These are phyloP conservation scores for Reticulitermes speratus DNA, from an alignment of 1,140 invertebrate species.

Conservation along the genomic window DNA sequence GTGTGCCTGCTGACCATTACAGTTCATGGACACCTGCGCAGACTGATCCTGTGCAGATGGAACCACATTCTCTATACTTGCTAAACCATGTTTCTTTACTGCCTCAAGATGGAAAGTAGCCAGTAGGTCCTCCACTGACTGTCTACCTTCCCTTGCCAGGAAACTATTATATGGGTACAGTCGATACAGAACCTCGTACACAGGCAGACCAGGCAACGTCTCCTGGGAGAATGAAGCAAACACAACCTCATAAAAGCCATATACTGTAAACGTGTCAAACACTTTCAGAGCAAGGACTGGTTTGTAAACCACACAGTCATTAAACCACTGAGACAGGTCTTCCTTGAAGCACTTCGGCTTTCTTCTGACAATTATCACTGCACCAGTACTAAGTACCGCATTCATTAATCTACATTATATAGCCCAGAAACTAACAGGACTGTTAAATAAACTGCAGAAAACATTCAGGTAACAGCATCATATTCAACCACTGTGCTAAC, in stretches of 20 bases:
- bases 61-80: not conserved
- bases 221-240: conserved; percentile 57
- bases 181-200: conserved; percentile 66
- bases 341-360: too few species aligned
- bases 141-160: conserved; percentile 68
- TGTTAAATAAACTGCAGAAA: too few species aligned
- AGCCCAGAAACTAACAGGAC: too few species aligned
- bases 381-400: too few species aligned
- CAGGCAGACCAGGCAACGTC: conserved; percentile 61
- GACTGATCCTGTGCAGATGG: not conserved
- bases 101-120: conserved; percentile 43
- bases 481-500: too few species aligned
- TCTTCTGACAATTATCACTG: too few species aligned
- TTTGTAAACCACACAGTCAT: too few species aligned
- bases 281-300: too few species aligned
- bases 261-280: too few species aligned
- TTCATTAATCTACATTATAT: too few species aligned
- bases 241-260: not conserved
- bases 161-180: conserved; percentile 84
- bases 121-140: conserved; percentile 66
- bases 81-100: not conserved
- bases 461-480: too few species aligned
- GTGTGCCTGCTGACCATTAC: not conserved
- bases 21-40: not conserved
- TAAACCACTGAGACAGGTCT: too few species aligned